phyloP scores from a whole-genome alignment of 2,113 vertebrate genomes.

The Nothocercus nigrocapillus region DNA sequence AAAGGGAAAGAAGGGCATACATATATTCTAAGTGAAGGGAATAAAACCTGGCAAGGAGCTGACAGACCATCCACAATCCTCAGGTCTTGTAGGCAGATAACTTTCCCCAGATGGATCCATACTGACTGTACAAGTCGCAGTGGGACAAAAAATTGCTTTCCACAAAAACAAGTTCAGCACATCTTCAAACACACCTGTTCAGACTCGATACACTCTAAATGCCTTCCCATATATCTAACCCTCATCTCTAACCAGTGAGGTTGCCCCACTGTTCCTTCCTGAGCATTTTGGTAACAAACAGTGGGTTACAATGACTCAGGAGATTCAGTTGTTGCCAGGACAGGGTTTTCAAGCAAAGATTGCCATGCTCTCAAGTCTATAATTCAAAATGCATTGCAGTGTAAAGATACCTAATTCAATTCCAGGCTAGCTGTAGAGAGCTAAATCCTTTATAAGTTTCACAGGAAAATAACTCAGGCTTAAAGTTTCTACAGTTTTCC shows the following conservation, averaged over 20 bases:
- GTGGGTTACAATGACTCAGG: not conserved
- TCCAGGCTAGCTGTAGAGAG: not conserved
- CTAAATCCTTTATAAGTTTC: not conserved
- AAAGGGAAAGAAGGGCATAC: not conserved
- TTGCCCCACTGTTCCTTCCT: not conserved
- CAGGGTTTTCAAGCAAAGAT: not conserved
- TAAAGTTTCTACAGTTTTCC: not conserved
- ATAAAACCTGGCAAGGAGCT: not conserved
- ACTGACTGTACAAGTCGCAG: not conserved
- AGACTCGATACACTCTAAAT: rapidly evolving
- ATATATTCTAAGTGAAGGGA: not conserved
- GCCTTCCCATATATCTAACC: not conserved
- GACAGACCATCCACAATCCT: not conserved
- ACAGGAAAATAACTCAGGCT: not conserved
- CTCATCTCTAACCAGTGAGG: not conserved
- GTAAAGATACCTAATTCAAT: not conserved
- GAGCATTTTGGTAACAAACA: not conserved
- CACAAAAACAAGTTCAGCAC: not conserved
- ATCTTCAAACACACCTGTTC: not conserved
- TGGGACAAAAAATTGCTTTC: not conserved
- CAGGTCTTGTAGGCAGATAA: not conserved
- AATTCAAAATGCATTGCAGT: not conserved
- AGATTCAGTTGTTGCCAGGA: not conserved
- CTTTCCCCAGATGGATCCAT: not conserved
- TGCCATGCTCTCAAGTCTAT: not conserved